Evolutionary conservation across 2,888 invertebrate genomes (phyloP), one percentile per base, ranked within the genome.

Genomic region (Zaprionus bogoriensis): DNA sequence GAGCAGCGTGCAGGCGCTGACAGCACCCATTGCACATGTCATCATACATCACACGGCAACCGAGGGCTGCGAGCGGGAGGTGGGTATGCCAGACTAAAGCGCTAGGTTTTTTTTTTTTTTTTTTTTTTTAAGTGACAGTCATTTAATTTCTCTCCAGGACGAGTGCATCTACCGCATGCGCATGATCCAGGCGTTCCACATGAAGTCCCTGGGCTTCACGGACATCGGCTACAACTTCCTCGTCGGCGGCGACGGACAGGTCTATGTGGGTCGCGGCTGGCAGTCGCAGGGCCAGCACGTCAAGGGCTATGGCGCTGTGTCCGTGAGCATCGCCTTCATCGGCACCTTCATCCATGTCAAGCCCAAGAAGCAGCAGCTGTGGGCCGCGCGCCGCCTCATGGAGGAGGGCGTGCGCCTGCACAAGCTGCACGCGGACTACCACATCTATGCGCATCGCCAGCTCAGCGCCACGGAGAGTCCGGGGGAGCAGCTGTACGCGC

Each of bases 151-250:
- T 14, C 22, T 14, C 0, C 20, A 81, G 79, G 72, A 78, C 7
- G 58, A 64, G 20, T 79, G 79, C 46, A 72, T 93, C 3, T 91
- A 92, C 17, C 92, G 92, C 1, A 93, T 94, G 14, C 92, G 94
- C 4, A 87, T 92, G 17, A 94, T 95, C 48, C 95, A 95, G 88
- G 92, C 90, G 6, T 95, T 92, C 77, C 95, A 96, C 87, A 94
- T 96, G 54, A 94, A 94, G 71, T 92, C 93, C 14, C 89, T 89
- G 22, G 88, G 91, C 0, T 95, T 94, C 93, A 92, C 91, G 62
- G 96, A 96, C 84, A 95, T 96, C 50, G 94, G 92, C 0, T 96
- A 96, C 88, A 96, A 95, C 87, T 97, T 96, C 78, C 89, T 96
- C 52, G 90, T 94, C 45, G 93, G 93, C 2, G 92, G 92, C 38